phyloP scores from a whole-genome alignment of 2,888 invertebrate species.

The Spilosoma lubricipeda region DNA sequence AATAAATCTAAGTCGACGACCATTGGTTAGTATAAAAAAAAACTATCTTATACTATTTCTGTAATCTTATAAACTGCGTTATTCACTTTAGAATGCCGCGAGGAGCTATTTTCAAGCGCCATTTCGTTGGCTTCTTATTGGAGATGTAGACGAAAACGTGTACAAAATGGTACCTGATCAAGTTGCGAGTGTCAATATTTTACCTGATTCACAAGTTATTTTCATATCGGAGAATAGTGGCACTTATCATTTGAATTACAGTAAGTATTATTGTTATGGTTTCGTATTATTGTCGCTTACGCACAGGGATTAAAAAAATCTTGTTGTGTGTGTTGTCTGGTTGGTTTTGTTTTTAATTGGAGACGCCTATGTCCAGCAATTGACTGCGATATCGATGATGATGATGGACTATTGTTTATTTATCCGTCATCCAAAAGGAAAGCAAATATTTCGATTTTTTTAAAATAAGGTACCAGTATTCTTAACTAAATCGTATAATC shows the following conservation, averaged over 20 bases:
- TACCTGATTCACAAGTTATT: slow-evolving; percentile 70
- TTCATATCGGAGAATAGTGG: slow-evolving; percentile 49
- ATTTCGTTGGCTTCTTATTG: slow-evolving; percentile 74
- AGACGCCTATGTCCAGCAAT: too few relatives aligned
- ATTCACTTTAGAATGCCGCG: slow-evolving; percentile 55
- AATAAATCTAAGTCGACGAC: not conserved
- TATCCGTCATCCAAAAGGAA: not conserved
- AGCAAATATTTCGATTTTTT: not conserved
- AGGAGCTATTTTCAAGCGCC: slow-evolving; percentile 67
- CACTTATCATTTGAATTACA: slow-evolving; percentile 57
- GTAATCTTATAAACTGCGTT: too few relatives aligned
- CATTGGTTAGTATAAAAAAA: too few relatives aligned
- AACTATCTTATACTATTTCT: too few relatives aligned
- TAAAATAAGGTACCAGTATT: not conserved
- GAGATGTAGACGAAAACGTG: slow-evolving; percentile 31
- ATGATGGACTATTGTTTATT: too few relatives aligned
- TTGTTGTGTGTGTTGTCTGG: too few relatives aligned
- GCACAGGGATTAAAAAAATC: too few relatives aligned
- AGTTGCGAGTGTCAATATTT: slow-evolving; percentile 57
- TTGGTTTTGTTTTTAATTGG: too few relatives aligned
- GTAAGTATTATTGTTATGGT: slow-evolving; percentile 54
- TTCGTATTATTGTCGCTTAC: too few relatives aligned
- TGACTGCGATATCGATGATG: too few relatives aligned
- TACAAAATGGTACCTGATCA: slow-evolving; percentile 52
- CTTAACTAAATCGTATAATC: not conserved